phyloP scores from a whole-genome alignment of 2,888 invertebrate genomes.

The Lasius fuliginosus region DNA sequence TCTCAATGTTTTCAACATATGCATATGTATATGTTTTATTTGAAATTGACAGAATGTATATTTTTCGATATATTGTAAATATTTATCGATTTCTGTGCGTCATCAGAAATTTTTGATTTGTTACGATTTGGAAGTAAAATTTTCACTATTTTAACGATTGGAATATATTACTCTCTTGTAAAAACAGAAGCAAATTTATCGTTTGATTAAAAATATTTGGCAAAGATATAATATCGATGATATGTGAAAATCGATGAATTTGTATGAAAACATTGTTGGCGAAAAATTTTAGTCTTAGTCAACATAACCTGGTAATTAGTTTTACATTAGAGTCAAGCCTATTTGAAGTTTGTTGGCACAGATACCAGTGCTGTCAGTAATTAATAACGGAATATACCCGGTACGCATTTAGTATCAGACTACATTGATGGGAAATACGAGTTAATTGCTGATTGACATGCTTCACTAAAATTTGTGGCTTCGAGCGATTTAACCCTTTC shows the following conservation, averaged over 20 bases:
- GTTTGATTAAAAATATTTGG: neutral
- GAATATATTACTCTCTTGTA: neutral
- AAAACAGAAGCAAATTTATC: neutral
- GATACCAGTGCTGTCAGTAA: neutral
- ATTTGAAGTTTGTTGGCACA: slow-evolving; percentile 2
- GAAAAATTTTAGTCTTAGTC: neutral
- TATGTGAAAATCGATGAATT: neutral
- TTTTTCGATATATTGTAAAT: neutral
- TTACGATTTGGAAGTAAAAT: neutral
- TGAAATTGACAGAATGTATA: neutral
- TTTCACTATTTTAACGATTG: neutral
- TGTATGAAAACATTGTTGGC: neutral
- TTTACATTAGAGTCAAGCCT: neutral
- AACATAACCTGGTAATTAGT: neutral
- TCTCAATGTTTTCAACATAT: neutral
- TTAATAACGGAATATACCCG: slow-evolving; percentile 5
- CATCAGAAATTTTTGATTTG: neutral
- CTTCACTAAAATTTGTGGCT: slow-evolving; percentile 46
- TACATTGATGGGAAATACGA: slow-evolving; percentile 36
- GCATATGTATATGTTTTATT: neutral
- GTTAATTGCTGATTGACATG: slow-evolving; percentile 50
- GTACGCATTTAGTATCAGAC: slow-evolving; percentile 19
- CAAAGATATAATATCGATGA: neutral
- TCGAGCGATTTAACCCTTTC: slow-evolving; percentile 36
- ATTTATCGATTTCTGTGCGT: neutral